Percentiles rank a stretch among this genome's conserved stretches.
These are phyloP conservation scores for Imbricaverruca yamaguchii DNA, from an alignment of 2,888 invertebrate genomes.

Conservation along the genomic window DNA sequence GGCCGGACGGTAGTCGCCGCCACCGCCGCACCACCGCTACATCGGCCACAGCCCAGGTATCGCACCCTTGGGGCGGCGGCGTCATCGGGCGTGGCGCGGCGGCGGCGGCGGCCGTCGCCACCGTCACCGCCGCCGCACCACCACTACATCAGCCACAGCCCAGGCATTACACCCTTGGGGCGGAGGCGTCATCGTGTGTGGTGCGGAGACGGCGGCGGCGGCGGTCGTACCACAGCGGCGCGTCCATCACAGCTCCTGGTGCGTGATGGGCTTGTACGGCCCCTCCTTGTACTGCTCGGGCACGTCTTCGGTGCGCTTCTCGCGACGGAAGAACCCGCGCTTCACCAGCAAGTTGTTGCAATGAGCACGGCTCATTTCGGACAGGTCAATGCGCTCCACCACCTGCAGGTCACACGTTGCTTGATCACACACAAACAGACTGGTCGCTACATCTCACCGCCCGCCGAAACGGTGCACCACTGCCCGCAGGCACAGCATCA, in stretches of 20 bases:
- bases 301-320: constrained; percentile 30
- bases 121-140: constrained; percentile 88
- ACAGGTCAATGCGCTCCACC: constrained; percentile 55
- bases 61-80: background rate
- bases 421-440: too few species aligned
- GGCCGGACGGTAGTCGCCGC: too few species aligned
- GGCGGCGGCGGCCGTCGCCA: background rate
- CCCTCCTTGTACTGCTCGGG: constrained; percentile 33
- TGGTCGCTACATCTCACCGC: too few species aligned
- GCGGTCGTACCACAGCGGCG: constrained; percentile 75
- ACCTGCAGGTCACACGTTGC: constrained; percentile 41
- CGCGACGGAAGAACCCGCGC: constrained; percentile 50
- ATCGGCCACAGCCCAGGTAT: background rate
- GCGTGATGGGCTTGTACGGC: constrained; percentile 30
- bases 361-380: constrained; percentile 51
- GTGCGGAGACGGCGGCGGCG: constrained; percentile 81
- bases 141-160: constrained; percentile 84
- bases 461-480: too few species aligned
- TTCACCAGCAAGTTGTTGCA: constrained; percentile 57
- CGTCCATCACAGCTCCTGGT: constrained; percentile 28
- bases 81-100: background rate
- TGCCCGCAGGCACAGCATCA: too few species aligned
- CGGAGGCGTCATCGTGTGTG: constrained; percentile 85
- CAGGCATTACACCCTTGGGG: too few species aligned
- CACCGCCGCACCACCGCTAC: background rate